phyloP scores from a whole-genome alignment of 2,888 invertebrate species.

The Catonia carolina region DNA sequence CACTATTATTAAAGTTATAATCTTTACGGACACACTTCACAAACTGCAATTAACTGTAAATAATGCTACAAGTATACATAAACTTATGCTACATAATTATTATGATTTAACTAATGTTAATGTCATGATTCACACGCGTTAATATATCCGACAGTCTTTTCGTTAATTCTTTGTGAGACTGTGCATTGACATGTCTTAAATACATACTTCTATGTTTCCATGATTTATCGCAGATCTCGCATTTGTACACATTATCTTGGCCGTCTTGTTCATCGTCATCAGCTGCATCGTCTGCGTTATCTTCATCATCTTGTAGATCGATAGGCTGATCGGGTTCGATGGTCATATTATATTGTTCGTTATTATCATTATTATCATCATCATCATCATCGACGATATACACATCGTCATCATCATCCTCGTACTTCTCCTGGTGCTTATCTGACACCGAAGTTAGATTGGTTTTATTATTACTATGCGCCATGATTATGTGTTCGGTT shows the following conservation, averaged over 20 bases:
- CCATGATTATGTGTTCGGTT: slow-evolving; percentile 15
- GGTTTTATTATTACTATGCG: background rate
- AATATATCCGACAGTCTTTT: slow-evolving; percentile 1
- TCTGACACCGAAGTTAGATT: background rate
- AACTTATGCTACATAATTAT: too few relatives aligned
- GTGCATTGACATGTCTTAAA: slow-evolving; percentile 16
- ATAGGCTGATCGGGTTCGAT: too few relatives aligned
- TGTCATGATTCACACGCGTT: background rate
- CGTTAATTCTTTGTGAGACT: background rate
- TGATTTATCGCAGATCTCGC: slow-evolving; percentile 20
- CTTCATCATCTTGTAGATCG: too few relatives aligned
- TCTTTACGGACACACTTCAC: too few relatives aligned
- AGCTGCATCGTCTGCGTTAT: too few relatives aligned
- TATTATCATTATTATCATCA: background rate
- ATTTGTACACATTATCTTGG: slow-evolving; percentile 17
- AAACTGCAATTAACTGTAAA: too few relatives aligned
- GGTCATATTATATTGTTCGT: background rate
- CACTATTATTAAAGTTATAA: too few relatives aligned
- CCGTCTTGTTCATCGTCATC: background rate
- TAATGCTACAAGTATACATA: too few relatives aligned
- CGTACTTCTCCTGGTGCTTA: background rate
- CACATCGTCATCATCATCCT: background rate
- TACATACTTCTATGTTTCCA: slow-evolving; percentile 24
- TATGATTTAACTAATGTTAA: background rate
- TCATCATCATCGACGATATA: background rate